Evolutionary conservation across 2,888 invertebrate genomes (phyloP), one percentile per base, ranked within the genome.

Genomic region (Stegophylla sp.): DNA sequence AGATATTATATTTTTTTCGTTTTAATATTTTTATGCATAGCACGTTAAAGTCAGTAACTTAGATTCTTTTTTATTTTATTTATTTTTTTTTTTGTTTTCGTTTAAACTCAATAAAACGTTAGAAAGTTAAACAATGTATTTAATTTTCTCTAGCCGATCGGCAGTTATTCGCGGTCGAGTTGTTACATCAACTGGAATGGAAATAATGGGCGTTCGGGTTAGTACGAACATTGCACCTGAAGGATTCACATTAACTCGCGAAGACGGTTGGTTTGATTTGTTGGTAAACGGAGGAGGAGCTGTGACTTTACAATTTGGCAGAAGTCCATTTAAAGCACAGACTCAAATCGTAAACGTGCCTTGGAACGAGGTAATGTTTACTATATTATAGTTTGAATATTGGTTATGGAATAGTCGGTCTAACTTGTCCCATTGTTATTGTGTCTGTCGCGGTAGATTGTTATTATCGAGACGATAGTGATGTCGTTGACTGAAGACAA

Each of bases 241-340:
- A 89, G 98, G 98, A 17, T 97, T 97, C 88, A 98, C 98, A 0
- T 87, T 96, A 82, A 96, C 96, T 3, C 89, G 95, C 82, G 94
- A 95, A 84, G 95, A 95, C 85, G 96, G 96, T 72, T 95, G 95
- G 95, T 99, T 99, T 88, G 99, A 99, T 88, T 90, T 99, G 73
- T 90, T 99, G 86, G 98, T 99, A 20, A 99, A 99, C 87, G 99
- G 99, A n/a, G 99, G 98, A 0, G 97, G 97, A 0, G 96, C 97
- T 0, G 95, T 99, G 3, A 96, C 95, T 0, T 88, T 99, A 73
- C 95, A 96, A 86, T 98, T 99, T 86, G 96, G 97, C 82, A 90
- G 96, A 82, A 92, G 94, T 61, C 96, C 96, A 1, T 96, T 96
- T 88, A 92, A 94, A 83, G 92, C 95, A 1, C 94, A 94, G 84